A percentile compares a stretch with the other conserved stretches of the same genome.
These are phyloP conservation scores for Solenodon paradoxus DNA, from an alignment of 2,113 vertebrate species.

Conservation along the genomic window DNA sequence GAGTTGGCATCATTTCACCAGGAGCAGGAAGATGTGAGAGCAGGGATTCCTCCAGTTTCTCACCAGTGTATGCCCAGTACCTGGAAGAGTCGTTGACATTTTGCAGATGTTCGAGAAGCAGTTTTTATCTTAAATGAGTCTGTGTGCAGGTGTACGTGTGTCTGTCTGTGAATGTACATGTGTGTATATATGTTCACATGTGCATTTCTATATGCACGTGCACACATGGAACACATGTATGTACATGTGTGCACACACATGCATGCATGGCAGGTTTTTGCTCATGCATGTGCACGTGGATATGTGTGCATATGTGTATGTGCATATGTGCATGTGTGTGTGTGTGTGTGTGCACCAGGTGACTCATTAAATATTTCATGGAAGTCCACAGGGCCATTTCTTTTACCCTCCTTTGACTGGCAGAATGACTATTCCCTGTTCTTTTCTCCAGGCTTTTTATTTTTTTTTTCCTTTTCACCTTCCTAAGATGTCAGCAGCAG, in stretches of 20 bases:
- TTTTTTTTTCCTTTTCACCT: not conserved
- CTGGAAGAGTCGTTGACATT: not conserved
- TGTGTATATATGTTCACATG: no score
- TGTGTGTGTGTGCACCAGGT: not conserved
- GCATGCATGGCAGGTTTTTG: no score
- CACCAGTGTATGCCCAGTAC: not conserved
- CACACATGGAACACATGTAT: no score
- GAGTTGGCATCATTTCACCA: not conserved
- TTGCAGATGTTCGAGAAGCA: not conserved
- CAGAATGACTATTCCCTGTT: not conserved
- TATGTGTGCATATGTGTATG: no score
- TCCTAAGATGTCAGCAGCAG: slow-evolving; percentile 26
- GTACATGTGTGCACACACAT: no score
- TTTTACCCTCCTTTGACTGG: not conserved
- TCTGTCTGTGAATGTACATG: not conserved
- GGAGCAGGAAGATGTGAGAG: not conserved
- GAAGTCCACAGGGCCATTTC: not conserved
- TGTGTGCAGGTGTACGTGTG: not conserved
- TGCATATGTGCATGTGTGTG: not conserved
- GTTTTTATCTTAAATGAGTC: not conserved
- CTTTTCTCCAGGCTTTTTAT: not conserved
- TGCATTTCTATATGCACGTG: no score
- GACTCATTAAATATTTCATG: not conserved
- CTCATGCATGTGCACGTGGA: no score
- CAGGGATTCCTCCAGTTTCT: not conserved